Evolutionary conservation across 1,140 invertebrate species (phyloP).

Genomic region (Temnothorax longispinosus): DNA sequence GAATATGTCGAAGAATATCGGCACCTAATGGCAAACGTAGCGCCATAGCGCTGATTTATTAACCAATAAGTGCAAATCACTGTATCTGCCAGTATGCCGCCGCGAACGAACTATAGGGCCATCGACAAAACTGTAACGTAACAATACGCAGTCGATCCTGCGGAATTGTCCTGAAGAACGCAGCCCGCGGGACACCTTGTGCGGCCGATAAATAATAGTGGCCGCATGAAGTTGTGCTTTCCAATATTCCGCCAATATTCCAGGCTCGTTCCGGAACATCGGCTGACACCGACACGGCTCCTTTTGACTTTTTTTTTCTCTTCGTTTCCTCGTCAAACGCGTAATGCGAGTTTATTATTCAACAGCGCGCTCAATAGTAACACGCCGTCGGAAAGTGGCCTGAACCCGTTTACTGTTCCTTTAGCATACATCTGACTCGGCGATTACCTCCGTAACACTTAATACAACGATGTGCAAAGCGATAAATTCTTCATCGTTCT

Average conservation of each 20-base stretch:
- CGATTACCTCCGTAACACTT: slow-evolving; percentile 41
- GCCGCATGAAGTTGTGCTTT: slow-evolving; percentile 83
- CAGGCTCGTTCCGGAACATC: slow-evolving; percentile 70
- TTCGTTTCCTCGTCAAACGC: slow-evolving; percentile 49
- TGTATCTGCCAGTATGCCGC: slow-evolving; percentile 64
- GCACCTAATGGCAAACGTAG: slow-evolving; percentile 58
- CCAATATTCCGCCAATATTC: slow-evolving; percentile 66
- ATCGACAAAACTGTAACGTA: slow-evolving; percentile 79
- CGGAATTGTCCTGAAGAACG: slow-evolving; percentile 74
- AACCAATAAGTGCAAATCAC: slow-evolving; percentile 84
- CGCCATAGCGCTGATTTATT: slow-evolving; percentile 81
- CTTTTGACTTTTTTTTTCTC: slow-evolving; percentile 60
- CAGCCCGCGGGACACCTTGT: slow-evolving; percentile 67
- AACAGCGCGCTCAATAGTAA: neutral
- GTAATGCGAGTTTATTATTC: slow-evolving; percentile 37
- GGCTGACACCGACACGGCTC: slow-evolving; percentile 63
- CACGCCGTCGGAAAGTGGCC: slow-evolving; percentile 30
- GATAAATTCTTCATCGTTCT: slow-evolving; percentile 37
- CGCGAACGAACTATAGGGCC: slow-evolving; percentile 72
- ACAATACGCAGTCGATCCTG: slow-evolving; percentile 80
- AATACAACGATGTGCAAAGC: neutral
- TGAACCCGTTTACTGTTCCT: slow-evolving; percentile 54
- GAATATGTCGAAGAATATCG: slow-evolving; percentile 24
- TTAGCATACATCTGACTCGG: slow-evolving; percentile 13
- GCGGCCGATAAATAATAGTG: slow-evolving; percentile 82